phyloP scores from a whole-genome alignment of 2,797 vertebrate species.

The Pangasius macronema region DNA sequence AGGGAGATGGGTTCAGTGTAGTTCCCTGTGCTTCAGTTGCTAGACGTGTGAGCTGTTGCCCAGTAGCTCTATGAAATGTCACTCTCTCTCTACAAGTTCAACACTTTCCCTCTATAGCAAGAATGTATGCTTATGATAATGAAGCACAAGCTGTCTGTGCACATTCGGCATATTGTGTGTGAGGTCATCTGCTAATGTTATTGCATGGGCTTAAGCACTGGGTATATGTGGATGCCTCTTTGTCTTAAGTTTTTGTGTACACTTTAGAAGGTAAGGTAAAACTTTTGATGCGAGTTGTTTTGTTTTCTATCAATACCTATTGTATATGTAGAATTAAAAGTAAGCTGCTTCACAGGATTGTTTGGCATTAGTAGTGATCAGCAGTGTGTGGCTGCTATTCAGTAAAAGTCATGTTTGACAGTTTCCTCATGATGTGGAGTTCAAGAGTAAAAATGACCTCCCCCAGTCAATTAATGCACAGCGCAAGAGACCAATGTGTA shows the following conservation, averaged over 20 bases:
- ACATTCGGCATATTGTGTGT: not conserved
- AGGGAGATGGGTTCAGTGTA: not conserved
- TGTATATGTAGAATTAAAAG: not conserved
- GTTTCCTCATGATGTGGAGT: not conserved
- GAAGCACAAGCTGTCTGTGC: not conserved
- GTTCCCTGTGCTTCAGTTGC: not conserved
- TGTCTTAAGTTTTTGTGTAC: not conserved
- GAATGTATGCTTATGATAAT: not conserved
- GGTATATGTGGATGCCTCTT: not conserved
- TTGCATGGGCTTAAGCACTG: not conserved
- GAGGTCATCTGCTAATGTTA: not conserved
- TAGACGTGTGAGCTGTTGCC: conserved; percentile 3
- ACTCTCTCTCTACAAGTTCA: not conserved
- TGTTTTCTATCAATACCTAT: not conserved
- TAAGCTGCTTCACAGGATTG: not conserved
- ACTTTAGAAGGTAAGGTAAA: not conserved
- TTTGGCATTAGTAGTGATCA: not conserved
- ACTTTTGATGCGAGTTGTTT: not conserved
- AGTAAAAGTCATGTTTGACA: not conserved
- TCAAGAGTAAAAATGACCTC: not conserved
- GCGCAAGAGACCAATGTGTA: not conserved
- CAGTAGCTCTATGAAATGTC: conserved; percentile 16
- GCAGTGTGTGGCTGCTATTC: not conserved
- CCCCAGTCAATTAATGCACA: not conserved
- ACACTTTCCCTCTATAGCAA: not conserved